Base-by-base conservation (phyloP, 2,797 vertebrate species). In the Cossypha dichroa region DNA sequence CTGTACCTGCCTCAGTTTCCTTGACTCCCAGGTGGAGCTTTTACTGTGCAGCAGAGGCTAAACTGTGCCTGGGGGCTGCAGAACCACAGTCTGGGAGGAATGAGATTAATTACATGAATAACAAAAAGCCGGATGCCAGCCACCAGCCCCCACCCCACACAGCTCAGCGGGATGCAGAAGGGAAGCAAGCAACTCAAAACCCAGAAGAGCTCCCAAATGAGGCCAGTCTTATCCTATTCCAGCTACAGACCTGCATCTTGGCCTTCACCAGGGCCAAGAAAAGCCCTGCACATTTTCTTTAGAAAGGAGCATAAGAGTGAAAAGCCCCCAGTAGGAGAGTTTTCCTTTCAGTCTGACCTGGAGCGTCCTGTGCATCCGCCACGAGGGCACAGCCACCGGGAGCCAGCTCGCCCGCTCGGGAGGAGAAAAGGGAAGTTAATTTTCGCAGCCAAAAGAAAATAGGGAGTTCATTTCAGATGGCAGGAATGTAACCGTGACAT, bases 291-390 rank as follows among this genome's bases (percentile, higher is more conserved):
- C 76, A 83, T 94, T 97, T 90, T 81, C 79, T 95, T 96, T 93
- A 95, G 54, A 95, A 94, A 93, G 82, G 66, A 95, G 40, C 88
- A 90, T 66, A 95, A 85, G 51, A 95, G 85, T 94, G 87, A 94
- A 97, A 97, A 96, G 95, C 54, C 90, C 82, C 75, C 88, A 93
- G 91, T 64, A 68, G 82, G 60, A 92, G 76, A 77, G 82, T 91
- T 96, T 84, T 95, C 68, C 90, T 97, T 96, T 95, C 95, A 96
- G 96, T 72, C 79, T 96, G 93, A 97, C 94, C 93, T 90, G 85
- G 90, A 85, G 76, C 2, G 9, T 95, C 82, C 92, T 74, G 79
- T 58, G 66, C 70, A 93, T 94, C 91, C 85, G 52, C 91, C 33
- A 20, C 14, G 4, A 95, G 94, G 90, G 94, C 95, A 96, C 38